phyloP scores from a whole-genome alignment of 2,113 vertebrate species.

The cat (Felis catus) region F.catus_Fca126_mat1.0 CM031417.1:114988501-114989000 shows the following conservation, averaged over 20 bases:
- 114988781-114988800: not conserved
- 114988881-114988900: not conserved
- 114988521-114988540: too few species aligned
- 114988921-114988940: not conserved
- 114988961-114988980: not conserved
- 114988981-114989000: not conserved
- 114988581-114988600: not conserved
- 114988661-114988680: not conserved
- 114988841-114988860: not conserved
- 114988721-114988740: not conserved
- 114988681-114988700: not conserved
- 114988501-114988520: too few species aligned
- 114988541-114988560: too few species aligned
- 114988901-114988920: not conserved
- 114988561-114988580: too few species aligned
- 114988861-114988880: conserved; percentile 14
- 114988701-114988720: not conserved
- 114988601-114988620: not conserved
- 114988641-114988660: not conserved
- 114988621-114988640: not conserved
- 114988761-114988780: not conserved
- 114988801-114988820: not conserved
- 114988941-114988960: not conserved
- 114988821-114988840: not conserved
- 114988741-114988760: not conserved